Evolutionary conservation across 2,888 invertebrate genomes (phyloP), one percentile per base, ranked within the genome.

Genomic region (Xanthorhoe spadicearia): DNA sequence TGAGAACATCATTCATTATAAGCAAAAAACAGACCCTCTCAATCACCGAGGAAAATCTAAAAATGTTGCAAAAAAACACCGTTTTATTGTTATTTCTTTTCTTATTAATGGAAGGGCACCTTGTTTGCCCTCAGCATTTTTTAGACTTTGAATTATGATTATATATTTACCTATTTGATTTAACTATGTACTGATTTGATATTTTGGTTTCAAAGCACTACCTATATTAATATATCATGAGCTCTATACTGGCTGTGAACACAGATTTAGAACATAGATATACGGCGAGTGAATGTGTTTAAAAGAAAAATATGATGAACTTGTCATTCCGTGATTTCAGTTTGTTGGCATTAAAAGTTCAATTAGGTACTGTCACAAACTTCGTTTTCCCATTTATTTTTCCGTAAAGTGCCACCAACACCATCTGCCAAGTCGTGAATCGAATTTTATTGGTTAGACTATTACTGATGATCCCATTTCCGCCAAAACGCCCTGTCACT

Each of bases 101-200:
- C 7, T 7, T 55, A 7, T 23, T 50, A 7, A 32, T 32, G 15
- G n/a, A 66, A 66, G 54, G 54, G 58, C 66, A 66, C 62, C 61
- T 59, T 66, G 53, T n/a, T 18, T 64, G 46, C 1, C 23, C 23
- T 23, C 32, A 28, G 19, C 13, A 15, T 56, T 56, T 15, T 15
- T 43, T 9, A 13, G 13, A n/a, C 0, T 10, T 13, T 13, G 9
- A 13, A 43, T 43, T 43, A 13, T 43, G 13, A 13, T n/a, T n/a
- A n/a, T n/a, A n/a, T n/a, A n/a, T n/a, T n/a, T n/a, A n/a, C n/a
- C n/a, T n/a, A n/a, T n/a, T n/a, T n/a, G n/a, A n/a, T n/a, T n/a
- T n/a, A n/a, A n/a, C n/a, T n/a, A n/a, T n/a, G n/a, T 43, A 43
- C 4, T 43, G 10, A 13, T 43, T 43, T 23, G 23, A 23, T 23